Evolutionary conservation across 2,113 vertebrate species (phyloP).

Genomic region (Pagrus major): DNA sequence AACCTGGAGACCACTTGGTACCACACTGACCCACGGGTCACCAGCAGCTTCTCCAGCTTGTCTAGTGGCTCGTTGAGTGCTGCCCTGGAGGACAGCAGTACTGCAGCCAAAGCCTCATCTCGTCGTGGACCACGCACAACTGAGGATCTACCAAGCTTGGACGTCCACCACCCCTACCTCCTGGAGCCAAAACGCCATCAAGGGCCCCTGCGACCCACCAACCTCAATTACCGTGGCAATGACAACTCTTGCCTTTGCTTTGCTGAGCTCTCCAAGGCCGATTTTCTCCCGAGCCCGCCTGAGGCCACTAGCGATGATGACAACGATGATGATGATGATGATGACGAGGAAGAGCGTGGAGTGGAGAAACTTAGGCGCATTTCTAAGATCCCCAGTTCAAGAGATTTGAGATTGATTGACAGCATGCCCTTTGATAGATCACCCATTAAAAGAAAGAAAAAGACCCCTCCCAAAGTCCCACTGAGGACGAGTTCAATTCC

Average conservation of each 20-base stretch:
- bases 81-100: constrained; percentile 87
- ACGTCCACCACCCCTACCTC: constrained; percentile 82
- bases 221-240: constrained; percentile 68
- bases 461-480: constrained; percentile 78
- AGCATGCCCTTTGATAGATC: constrained; percentile 75
- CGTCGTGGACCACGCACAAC: constrained; percentile 70
- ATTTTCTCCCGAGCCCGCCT: constrained; percentile 69
- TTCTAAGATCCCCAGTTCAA: constrained; percentile 81
- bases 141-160: constrained; percentile 78
- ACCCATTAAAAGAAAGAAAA: constrained; percentile 74
- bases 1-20: constrained; percentile 87
- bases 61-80: constrained; percentile 93
- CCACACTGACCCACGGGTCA: constrained; percentile 85
- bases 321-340: constrained; percentile 65
- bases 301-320: constrained; percentile 74
- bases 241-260: constrained; percentile 83
- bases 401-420: constrained; percentile 81
- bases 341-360: constrained; percentile 65
- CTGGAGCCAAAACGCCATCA: constrained; percentile 73
- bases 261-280: constrained; percentile 82
- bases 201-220: constrained; percentile 66
- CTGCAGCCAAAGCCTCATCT: constrained; percentile 48
- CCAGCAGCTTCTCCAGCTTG: constrained; percentile 92
- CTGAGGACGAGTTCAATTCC: constrained; percentile 81
- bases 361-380: constrained; percentile 70